These are phyloP conservation scores for Anguilla marmorata DNA, from an alignment of 2,797 vertebrate species.

Conservation along the genomic window DNA sequence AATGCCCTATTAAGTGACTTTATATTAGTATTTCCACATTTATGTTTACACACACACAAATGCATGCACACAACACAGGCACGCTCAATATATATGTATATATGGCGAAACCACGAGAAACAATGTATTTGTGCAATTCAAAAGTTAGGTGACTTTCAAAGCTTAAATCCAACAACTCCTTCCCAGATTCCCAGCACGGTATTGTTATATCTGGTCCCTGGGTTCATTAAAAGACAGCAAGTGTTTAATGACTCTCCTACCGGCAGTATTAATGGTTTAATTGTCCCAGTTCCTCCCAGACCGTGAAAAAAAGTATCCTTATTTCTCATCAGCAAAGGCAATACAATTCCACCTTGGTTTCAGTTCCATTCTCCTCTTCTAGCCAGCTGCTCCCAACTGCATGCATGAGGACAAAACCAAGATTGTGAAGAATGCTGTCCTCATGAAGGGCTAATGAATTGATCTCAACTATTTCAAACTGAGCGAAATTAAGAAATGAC, in stretches of 20 bases:
- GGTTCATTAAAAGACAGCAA: conserved; percentile 83
- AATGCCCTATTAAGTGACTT: neutral
- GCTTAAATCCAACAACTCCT: neutral
- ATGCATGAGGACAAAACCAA: conserved; percentile 71
- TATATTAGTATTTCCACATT: neutral
- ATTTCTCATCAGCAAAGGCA: conserved; percentile 89
- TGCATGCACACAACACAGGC: neutral
- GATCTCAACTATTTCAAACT: conserved; percentile 98
- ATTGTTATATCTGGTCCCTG: conserved; percentile 66
- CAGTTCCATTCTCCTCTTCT: conserved; percentile 80
- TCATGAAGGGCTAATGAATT: conserved; percentile 99
- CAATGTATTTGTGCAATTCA: conserved; percentile 14
- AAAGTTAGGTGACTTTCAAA: conserved; percentile 62
- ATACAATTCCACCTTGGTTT: conserved; percentile 83
- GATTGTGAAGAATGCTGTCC: conserved; percentile 90
- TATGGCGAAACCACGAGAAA: neutral
- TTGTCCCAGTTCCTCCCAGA: conserved; percentile 86
- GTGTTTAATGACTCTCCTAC: conserved; percentile 89
- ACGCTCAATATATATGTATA: neutral
- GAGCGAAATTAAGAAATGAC: conserved; percentile 89
- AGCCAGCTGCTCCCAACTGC: conserved; percentile 59
- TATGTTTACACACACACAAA: neutral
- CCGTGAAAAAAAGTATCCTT: conserved; percentile 78
- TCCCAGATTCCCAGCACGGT: conserved; percentile 58
- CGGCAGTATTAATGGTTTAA: conserved; percentile 93